These are phyloP conservation scores for Mycetomoellerius zeteki DNA, from an alignment of 1,140 invertebrate genomes.

Conservation along the genomic window DNA sequence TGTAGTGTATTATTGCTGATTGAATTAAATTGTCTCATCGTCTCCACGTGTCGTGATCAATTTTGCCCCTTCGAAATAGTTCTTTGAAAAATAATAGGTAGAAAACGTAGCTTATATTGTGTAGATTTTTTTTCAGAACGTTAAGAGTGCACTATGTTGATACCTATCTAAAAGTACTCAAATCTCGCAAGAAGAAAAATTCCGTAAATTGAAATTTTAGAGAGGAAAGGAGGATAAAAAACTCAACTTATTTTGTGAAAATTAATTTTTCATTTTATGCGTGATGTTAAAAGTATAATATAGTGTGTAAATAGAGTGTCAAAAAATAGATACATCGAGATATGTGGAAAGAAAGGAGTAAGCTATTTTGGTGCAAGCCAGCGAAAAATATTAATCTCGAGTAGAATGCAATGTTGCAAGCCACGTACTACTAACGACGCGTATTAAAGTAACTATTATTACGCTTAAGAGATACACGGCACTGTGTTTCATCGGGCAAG, in stretches of 20 bases:
- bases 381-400: slow-evolving; percentile 55
- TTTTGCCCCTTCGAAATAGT: neutral
- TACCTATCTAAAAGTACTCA: neutral
- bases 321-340: slow-evolving; percentile 62
- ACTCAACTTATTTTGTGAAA: slow-evolving; percentile 22
- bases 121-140: neutral
- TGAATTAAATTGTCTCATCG: slow-evolving; percentile 77
- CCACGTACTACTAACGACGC: slow-evolving; percentile 13
- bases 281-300: slow-evolving; percentile 48
- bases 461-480: slow-evolving; percentile 40
- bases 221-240: neutral
- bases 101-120: neutral
- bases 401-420: slow-evolving; percentile 36
- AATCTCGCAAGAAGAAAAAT: neutral
- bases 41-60: neutral
- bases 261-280: slow-evolving; percentile 24
- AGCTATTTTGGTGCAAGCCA: slow-evolving; percentile 50
- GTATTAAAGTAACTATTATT: slow-evolving; percentile 40
- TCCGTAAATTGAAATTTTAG: neutral
- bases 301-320: slow-evolving; percentile 38
- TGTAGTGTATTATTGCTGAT: slow-evolving; percentile 78
- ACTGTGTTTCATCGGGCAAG: slow-evolving; percentile 48
- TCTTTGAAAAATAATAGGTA: neutral
- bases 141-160: neutral
- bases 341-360: slow-evolving; percentile 19